Evolutionary conservation across 2,113 vertebrate species (phyloP), one percentile per base, ranked within the genome.

Genomic region (Regulus satrapa): DNA sequence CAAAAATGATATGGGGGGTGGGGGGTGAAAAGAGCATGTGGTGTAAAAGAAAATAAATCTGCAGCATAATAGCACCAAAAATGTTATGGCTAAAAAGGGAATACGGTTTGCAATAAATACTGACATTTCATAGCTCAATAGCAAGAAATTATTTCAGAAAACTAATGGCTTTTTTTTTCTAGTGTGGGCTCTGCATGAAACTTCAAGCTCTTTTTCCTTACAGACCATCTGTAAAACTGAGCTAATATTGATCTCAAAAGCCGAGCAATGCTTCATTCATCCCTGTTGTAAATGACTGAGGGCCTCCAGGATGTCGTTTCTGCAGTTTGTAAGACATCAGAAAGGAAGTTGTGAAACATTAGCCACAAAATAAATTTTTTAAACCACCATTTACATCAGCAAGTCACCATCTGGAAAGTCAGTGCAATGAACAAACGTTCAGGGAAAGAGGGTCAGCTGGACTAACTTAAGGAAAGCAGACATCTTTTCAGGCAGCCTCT

Each of bases 91-190:
- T 97, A 92, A 94, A 90, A 75, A 85, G 75, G 82, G 85, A 94
- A 83, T 88, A 96, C 49, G 51, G 46, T 86, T 96, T 95, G 71
- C 63, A 95, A 83, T 92, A 94, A 92, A 83, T 92, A 85, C 59
- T 17, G 16, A 69, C 64, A 64, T 88, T 93, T 94, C 85, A 83
- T 80, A 95, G 85, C 66, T 95, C 94, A 78, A 59, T 63, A 94
- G 45, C 78, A 94, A 85, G 85, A 93, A 94, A 92, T 94, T 76
- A 94, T 93, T 95, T 85, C 31, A n/a, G 79, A 88, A 94, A 90
- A 83, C 40, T 63, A 88, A 89, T 71, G 52, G 41, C 32, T 59
- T 88, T 88, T 87, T 92, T 88, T 87, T 66, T 13, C 34, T 88
- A 52, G n/a, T 21, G 14, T 41, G 11, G 28, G 54, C 67, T 88